These are phyloP conservation scores for Neoniphon sammara DNA, from an alignment of 2,797 vertebrate species.

Conservation along the genomic window DNA sequence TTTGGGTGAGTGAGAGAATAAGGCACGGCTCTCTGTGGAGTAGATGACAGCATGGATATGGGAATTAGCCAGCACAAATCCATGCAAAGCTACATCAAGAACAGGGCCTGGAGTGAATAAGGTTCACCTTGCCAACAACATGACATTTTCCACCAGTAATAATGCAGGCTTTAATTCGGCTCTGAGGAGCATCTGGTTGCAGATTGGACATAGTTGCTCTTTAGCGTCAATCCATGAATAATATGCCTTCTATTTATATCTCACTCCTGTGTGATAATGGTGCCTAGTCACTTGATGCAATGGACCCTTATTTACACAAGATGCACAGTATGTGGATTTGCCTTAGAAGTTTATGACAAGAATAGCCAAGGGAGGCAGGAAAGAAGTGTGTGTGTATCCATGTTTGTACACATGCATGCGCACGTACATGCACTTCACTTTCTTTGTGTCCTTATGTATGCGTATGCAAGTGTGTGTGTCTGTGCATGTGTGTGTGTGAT, in stretches of 20 bases:
- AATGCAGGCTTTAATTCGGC: slow-evolving; percentile 72
- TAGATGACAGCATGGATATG: slow-evolving; percentile 69
- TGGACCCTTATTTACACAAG: slow-evolving; percentile 34
- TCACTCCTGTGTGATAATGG: slow-evolving; percentile 36
- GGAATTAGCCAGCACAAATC: slow-evolving; percentile 66
- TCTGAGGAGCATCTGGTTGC: slow-evolving; percentile 77
- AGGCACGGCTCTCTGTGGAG: slow-evolving; percentile 55
- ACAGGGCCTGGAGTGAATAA: slow-evolving; percentile 53
- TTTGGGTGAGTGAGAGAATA: slow-evolving; percentile 36
- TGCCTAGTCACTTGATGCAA: slow-evolving; percentile 30
- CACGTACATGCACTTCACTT: slow-evolving; percentile 29
- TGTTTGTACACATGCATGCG: not conserved
- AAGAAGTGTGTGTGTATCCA: not conserved
- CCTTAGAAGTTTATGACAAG: slow-evolving; percentile 2
- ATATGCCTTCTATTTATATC: slow-evolving; percentile 66
- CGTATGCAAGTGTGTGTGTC: slow-evolving; percentile 39
- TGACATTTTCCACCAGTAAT: slow-evolving; percentile 79
- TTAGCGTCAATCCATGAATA: slow-evolving; percentile 63
- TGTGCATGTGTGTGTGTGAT: slow-evolving; percentile 56
- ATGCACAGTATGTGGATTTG: slow-evolving; percentile 30
- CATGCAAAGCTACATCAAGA: slow-evolving; percentile 59
- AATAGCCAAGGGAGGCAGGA: slow-evolving; percentile 4
- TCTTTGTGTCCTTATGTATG: slow-evolving; percentile 46
- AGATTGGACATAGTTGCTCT: slow-evolving; percentile 77
- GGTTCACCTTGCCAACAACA: slow-evolving; percentile 79